Base-by-base conservation (phyloP, 2,797 vertebrate genomes). In the Hyperoplus lanceolatus region DNA sequence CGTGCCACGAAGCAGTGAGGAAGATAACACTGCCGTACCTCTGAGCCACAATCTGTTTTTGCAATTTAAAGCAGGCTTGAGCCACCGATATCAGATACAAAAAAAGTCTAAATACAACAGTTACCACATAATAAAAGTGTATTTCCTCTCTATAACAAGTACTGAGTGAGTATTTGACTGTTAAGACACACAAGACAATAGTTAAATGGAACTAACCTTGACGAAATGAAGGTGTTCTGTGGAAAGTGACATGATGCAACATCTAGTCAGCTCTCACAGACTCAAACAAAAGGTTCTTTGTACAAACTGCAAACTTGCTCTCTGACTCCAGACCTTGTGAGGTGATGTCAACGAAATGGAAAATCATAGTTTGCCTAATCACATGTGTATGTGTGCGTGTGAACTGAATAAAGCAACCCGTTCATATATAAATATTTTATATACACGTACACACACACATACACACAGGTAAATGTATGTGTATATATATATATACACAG, bases 291-390 rank as follows among this genome's bases (percentile, higher is more conserved):
- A 73, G 82, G 60, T 54, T 70, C 74, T 87, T 89, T 92, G 88
- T 92, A 49, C 73, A 84, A 85, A 84, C 61, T 85, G 85, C 82
- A 87, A 81, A 83, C 77, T 84, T 49, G 77, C 79, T 81, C 76
- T 84, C 81, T 83, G 77, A 87, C 86, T 92, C 73, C 71, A 89
- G 77, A 90, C 80, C 89, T 85, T 90, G 92, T 91, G 92, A 92
- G 85, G 87, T 84, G 85, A 89, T 78, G 88, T 92, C 91, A 92
- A 74, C n/a, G 0, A 88, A 87, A 87, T 70, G 9, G 76, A 81
- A 88, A 84, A 82, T 77, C 82, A 83, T 78, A 49, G 64, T 74
- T 61, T 70, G 60, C 75, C 41, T 79, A 59, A 67, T 86, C 77
- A 75, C 59, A 74, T 70, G 77, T 50, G 5, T 58, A 6, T 54